These are phyloP conservation scores for Isaurus tuberculatus DNA, from an alignment of 92 coral and sea anemone genomes.

Conservation along the genomic window DNA sequence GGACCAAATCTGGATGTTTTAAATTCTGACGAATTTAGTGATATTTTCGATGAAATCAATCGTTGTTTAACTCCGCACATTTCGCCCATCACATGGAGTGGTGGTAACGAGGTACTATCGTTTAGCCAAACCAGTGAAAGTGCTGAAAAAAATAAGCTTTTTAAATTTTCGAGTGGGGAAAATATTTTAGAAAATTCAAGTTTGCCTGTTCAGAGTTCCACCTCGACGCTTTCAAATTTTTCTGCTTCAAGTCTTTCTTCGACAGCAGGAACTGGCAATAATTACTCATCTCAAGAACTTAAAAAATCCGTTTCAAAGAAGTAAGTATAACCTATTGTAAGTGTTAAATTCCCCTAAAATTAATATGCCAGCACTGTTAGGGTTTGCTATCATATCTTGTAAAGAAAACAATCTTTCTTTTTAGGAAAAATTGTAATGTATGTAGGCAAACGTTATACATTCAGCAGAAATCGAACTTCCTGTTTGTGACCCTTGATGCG, in stretches of 20 bases:
- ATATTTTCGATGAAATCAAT: slow-evolving; percentile 28
- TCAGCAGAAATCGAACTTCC: slow-evolving; percentile 35
- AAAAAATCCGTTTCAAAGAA: slow-evolving; percentile 29
- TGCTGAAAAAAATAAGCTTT: not conserved
- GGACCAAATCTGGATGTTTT: slow-evolving; percentile 18
- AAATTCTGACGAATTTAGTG: slow-evolving; percentile 3
- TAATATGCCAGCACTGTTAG: not conserved
- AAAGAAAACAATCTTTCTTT: not conserved
- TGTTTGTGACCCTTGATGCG: slow-evolving; percentile 17
- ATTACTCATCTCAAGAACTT: not conserved
- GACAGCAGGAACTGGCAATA: slow-evolving; percentile 18
- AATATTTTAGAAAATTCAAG: slow-evolving; percentile 9
- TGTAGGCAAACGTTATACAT: not conserved
- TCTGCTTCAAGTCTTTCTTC: slow-evolving; percentile 24
- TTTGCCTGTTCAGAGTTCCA: slow-evolving; percentile 12
- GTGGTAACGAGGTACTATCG: not conserved
- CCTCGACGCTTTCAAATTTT: slow-evolving; percentile 20
- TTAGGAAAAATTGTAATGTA: not conserved
- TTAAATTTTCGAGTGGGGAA: not conserved
- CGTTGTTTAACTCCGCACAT: slow-evolving; percentile 23
- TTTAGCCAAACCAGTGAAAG: slow-evolving; percentile 6
- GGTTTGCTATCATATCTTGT: not conserved
- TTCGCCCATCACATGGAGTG: slow-evolving; percentile 31
- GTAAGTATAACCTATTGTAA: slow-evolving; percentile 13
- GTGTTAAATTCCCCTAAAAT: not conserved